Conservation (phyloP, 2,888 invertebrate species). For the Luffia ferchaultella region DNA sequence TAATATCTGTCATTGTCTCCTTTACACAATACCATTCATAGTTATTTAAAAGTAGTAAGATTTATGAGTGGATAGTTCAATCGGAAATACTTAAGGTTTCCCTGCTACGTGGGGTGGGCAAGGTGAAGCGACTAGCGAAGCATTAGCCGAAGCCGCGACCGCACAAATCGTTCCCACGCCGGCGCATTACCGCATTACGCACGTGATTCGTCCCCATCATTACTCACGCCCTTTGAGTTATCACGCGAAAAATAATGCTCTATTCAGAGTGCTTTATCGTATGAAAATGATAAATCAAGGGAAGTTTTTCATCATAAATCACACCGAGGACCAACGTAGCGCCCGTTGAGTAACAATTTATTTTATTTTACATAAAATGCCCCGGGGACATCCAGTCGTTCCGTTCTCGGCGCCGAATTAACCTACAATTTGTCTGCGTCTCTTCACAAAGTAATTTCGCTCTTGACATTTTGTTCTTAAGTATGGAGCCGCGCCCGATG, state of each 20-base stretch:
- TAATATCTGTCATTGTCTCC: too few species aligned
- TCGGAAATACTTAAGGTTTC: too few species aligned
- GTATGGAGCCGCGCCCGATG: too few species aligned
- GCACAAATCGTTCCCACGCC: too few species aligned
- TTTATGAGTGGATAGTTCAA: too few species aligned
- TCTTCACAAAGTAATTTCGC: slow-evolving; percentile 11
- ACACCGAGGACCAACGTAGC: slow-evolving; percentile 10
- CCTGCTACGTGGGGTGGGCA: too few species aligned
- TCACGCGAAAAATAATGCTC: slow-evolving; percentile 17
- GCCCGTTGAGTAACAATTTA: slow-evolving; percentile 21
- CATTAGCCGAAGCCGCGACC: too few species aligned
- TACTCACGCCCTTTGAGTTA: slow-evolving; percentile 29
- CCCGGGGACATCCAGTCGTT: slow-evolving; percentile 15
- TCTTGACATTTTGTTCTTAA: too few species aligned
- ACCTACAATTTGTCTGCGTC: slow-evolving; percentile 23
- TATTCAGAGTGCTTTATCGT: slow-evolving; percentile 23
- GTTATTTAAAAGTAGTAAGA: too few species aligned
- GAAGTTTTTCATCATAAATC: slow-evolving; percentile 23
- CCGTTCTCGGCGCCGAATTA: slow-evolving; percentile 15
- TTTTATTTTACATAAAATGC: slow-evolving; percentile 25
- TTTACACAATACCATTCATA: too few species aligned
- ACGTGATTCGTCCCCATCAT: slow-evolving; percentile 20
- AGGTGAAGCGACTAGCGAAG: too few species aligned
- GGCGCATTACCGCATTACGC: too few species aligned
- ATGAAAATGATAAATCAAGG: slow-evolving; percentile 35